These are phyloP conservation scores for Sylvia atricapilla DNA, from an alignment of 2,113 vertebrate species.

Conservation along the genomic window DNA sequence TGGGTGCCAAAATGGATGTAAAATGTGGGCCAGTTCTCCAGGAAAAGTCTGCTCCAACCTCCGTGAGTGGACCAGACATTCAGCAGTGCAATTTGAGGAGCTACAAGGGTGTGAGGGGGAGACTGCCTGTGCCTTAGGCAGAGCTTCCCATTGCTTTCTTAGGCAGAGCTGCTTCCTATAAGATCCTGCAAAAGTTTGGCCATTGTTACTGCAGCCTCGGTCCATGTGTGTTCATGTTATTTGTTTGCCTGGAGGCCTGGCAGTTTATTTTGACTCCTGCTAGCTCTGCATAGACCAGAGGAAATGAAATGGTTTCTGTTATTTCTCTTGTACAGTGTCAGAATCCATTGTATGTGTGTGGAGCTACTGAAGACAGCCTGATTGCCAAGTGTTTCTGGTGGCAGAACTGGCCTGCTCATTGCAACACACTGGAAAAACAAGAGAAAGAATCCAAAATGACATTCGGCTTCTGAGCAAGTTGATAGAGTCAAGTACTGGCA, in stretches of 20 bases:
- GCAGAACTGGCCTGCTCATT: not conserved
- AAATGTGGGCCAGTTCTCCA: not conserved
- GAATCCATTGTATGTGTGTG: not conserved
- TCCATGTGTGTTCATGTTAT: not conserved
- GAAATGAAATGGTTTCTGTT: not conserved
- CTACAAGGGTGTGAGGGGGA: not conserved
- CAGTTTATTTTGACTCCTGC: not conserved
- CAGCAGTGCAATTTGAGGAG: not conserved
- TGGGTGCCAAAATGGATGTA: not conserved
- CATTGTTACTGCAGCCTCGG: not conserved
- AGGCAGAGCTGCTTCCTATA: not conserved
- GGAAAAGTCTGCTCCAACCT: not conserved
- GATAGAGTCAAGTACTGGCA: conserved; percentile 31
- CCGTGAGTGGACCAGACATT: not conserved
- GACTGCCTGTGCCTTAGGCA: not conserved
- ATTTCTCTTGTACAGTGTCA: not conserved
- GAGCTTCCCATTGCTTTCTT: not conserved
- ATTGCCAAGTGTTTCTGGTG: not conserved
- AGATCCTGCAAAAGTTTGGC: not conserved
- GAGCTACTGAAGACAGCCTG: not conserved
- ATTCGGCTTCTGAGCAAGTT: not conserved
- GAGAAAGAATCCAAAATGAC: not conserved
- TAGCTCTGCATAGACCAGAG: not conserved
- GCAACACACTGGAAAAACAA: conserved; percentile 25
- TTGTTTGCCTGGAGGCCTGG: not conserved